These are phyloP conservation scores for Drosophila kanapiae DNA, from an alignment of 1,140 invertebrate genomes.

Conservation along the genomic window DNA sequence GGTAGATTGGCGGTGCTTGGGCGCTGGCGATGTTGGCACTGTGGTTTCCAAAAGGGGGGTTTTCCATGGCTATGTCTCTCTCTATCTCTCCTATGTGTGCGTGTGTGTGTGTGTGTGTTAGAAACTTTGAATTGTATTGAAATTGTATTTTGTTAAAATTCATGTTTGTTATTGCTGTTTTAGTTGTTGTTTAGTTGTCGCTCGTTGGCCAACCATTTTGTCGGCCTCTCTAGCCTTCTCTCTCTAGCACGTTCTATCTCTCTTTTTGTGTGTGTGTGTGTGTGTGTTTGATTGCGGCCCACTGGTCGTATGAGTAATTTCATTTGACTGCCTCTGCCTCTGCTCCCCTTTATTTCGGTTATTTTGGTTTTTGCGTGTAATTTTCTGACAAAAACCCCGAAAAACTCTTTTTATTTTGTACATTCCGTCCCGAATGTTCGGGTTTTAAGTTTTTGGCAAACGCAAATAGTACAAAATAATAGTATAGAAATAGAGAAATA, in stretches of 20 bases:
- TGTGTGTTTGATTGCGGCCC: constrained; percentile 36
- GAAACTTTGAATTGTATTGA: constrained; percentile 85
- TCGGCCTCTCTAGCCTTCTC: constrained; percentile 54
- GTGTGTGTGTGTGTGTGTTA: constrained; percentile 63
- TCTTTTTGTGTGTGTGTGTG: constrained; percentile 19
- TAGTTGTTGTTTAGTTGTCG: constrained; percentile 68
- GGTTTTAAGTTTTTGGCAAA: constrained; percentile 33
- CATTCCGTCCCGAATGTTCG: constrained; percentile 10
- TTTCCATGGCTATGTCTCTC: constrained; percentile 7
- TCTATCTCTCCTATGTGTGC: constrained; percentile 23
- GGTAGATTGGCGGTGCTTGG: constrained; percentile 43
- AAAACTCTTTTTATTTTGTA: constrained; percentile 25
- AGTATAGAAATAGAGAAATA: constrained; percentile 54
- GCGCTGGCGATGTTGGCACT: constrained; percentile 69
- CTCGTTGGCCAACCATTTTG: constrained; percentile 82
- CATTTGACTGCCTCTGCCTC: constrained; percentile 48
- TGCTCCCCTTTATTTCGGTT: constrained; percentile 27
- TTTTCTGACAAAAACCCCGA: constrained; percentile 45
- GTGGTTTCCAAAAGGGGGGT: constrained; percentile 39
- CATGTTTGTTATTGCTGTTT: constrained; percentile 80
- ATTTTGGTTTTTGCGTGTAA: constrained; percentile 73
- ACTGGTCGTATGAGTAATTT: constrained; percentile 63
- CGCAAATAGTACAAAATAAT: constrained; percentile 64
- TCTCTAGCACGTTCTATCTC: constrained; percentile 19
- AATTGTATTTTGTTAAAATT: constrained; percentile 85